Conservation (phyloP, 2,797 vertebrate species). For the Chelmon rostratus region DNA sequence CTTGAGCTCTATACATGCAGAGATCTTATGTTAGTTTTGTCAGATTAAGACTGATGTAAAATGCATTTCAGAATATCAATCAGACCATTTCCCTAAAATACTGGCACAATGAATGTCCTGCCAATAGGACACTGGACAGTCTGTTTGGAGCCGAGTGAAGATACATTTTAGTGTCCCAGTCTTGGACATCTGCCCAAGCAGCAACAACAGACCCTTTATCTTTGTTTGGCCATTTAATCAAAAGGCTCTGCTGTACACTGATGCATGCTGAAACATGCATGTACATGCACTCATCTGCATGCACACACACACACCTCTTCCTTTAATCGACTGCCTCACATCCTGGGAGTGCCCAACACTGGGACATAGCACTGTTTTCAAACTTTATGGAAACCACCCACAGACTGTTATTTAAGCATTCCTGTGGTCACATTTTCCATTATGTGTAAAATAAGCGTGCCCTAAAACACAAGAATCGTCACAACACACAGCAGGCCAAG, state of each 20-base stretch:
- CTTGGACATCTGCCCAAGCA: constrained; percentile 68
- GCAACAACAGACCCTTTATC: constrained; percentile 74
- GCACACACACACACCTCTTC: constrained; percentile 45
- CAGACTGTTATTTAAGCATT: constrained; percentile 81
- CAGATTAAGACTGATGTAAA: constrained; percentile 50
- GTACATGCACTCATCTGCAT: constrained; percentile 32
- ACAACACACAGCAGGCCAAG: constrained; percentile 36
- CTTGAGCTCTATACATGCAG: not conserved
- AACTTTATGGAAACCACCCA: constrained; percentile 83
- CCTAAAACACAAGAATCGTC: constrained; percentile 54
- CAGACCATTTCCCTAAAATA: constrained; percentile 71
- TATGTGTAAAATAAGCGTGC: constrained; percentile 72
- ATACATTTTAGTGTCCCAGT: constrained; percentile 64
- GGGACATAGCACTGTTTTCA: constrained; percentile 63
- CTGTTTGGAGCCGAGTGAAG: constrained; percentile 67
- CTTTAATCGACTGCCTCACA: constrained; percentile 72
- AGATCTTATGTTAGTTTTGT: constrained; percentile 39
- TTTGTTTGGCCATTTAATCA: constrained; percentile 45
- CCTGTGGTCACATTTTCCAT: constrained; percentile 73
- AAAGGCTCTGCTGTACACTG: constrained; percentile 58
- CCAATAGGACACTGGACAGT: constrained; percentile 66
- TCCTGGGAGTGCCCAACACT: constrained; percentile 76
- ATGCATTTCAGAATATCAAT: constrained; percentile 74
- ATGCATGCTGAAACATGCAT: constrained; percentile 42
- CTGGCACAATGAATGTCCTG: constrained; percentile 58